phyloP scores from a whole-genome alignment of 2,797 vertebrate genomes.

The Antennarius maculatus region DNA sequence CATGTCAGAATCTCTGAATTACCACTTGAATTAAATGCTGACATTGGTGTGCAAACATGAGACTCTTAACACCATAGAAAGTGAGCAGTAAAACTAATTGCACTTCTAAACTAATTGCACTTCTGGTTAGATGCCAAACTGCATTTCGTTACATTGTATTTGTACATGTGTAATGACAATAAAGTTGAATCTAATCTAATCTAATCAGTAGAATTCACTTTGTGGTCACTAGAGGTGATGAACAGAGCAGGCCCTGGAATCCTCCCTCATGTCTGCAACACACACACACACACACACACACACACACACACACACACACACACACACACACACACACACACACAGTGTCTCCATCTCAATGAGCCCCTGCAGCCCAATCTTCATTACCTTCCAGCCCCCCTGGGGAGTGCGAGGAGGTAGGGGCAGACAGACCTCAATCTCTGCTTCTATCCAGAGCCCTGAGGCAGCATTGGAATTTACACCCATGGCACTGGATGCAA shows the following conservation, averaged over 20 bases:
- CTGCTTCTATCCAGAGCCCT: conserved; percentile 70
- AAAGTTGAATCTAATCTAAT: no score
- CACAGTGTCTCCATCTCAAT: conserved; percentile 66
- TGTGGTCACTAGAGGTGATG: conserved; percentile 93
- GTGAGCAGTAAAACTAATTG: neutral
- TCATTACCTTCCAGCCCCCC: conserved; percentile 95
- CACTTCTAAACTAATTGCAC: no score
- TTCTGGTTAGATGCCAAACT: no score
- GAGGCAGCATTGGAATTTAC: conserved; percentile 92
- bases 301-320: conserved; percentile 40
- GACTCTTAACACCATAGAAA: neutral
- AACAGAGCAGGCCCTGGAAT: conserved; percentile 91
- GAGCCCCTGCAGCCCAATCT: conserved; percentile 85
- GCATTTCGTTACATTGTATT: no score
- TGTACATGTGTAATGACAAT: no score
- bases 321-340: conserved; percentile 30
- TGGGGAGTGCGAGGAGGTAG: conserved; percentile 76
- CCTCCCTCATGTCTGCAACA: conserved; percentile 77
- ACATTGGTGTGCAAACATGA: neutral
- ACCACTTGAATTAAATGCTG: neutral
- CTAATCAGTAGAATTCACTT: conserved; percentile 53
- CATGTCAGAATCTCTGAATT: neutral
- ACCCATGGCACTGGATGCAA: conserved; percentile 84
- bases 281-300: conserved; percentile 8
- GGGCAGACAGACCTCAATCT: conserved; percentile 59